Percentiles rank a stretch among this genome's conserved stretches.
phyloP scores from a whole-genome alignment of 1,140 invertebrate genomes.

The Procambarus clarkii region DNA sequence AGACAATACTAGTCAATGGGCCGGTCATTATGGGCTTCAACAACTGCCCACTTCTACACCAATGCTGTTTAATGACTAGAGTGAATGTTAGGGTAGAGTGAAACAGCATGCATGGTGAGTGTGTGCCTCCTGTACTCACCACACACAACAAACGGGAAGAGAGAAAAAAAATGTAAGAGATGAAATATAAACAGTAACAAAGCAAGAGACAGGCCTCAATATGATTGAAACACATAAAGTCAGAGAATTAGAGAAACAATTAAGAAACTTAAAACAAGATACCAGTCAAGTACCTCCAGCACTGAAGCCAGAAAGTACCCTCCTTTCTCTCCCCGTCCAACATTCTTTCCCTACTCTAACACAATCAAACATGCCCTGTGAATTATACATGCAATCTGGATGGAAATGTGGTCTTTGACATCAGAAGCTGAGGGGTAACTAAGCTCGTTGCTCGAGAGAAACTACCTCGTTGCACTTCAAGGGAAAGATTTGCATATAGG shows the following conservation, averaged over 20 bases:
- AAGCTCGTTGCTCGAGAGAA: background rate
- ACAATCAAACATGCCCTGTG: constrained; percentile 2
- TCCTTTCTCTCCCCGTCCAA: background rate
- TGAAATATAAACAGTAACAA: too few species aligned
- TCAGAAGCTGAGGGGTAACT: background rate
- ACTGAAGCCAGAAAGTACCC: too few species aligned
- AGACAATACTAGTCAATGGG: background rate
- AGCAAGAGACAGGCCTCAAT: too few species aligned
- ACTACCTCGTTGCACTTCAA: background rate
- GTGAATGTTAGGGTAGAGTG: background rate
- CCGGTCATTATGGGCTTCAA: background rate
- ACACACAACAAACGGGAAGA: background rate
- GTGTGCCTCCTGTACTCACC: too few species aligned
- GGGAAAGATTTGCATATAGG: background rate
- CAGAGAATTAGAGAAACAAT: too few species aligned
- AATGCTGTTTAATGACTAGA: background rate
- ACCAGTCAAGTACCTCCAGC: too few species aligned
- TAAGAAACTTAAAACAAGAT: too few species aligned
- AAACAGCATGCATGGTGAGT: background rate
- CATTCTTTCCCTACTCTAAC: background rate
- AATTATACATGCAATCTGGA: background rate
- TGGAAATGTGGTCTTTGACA: background rate
- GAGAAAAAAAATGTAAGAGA: background rate
- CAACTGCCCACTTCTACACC: background rate
- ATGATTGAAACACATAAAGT: too few species aligned